Evolutionary conservation across 2,113 vertebrate genomes (phyloP), one percentile per base, ranked within the genome.

Genomic region (Cricetomys ansorgei): DNA sequence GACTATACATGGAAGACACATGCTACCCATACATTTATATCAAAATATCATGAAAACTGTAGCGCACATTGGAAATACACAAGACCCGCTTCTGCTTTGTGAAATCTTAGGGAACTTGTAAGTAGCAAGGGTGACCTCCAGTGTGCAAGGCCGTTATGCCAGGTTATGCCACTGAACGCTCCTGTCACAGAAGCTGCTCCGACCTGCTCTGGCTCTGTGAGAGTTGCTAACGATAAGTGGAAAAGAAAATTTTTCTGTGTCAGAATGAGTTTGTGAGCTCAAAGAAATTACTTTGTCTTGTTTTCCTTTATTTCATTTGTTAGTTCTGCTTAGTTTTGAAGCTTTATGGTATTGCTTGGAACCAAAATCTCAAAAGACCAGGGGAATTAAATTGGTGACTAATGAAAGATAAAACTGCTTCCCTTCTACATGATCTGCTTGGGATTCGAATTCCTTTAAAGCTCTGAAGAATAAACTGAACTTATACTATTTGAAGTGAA

Each of bases 51-150:
- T 69, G 83, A 93, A 94, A 86, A 80, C 64, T 90, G 59, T 75
- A 0, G 0, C 77, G 72, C 0, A 87, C 84, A 95, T 81, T 91
- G 95, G 96, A 97, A 93, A 65, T 62, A 90, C 5, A 64, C 23
- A 67, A 40, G 34, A 15, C 19, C 62, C 96, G 89, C 73, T 95
- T 94, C 96, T 98, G 96, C 97, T 97, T 94, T 27, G 45, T 37
- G 86, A 98, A 98, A 98, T 75, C 89, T 85, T 88, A 91, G 97
- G 96, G 95, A 98, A 98, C 95, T 96, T 97, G 96, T 97, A 97
- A 98, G 98, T 98, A 98, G 98, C 98, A 98, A 99, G 98, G 98
- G 98, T 99, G 98, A 99, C 98, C 98, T 99, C 98, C 98, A 98
- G 98, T 98, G 98, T 99, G 98, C 98, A 98, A 65, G 97, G 98